Evolutionary conservation across 2,888 invertebrate species (phyloP).

Genomic region (Oeneis ivallda): DNA sequence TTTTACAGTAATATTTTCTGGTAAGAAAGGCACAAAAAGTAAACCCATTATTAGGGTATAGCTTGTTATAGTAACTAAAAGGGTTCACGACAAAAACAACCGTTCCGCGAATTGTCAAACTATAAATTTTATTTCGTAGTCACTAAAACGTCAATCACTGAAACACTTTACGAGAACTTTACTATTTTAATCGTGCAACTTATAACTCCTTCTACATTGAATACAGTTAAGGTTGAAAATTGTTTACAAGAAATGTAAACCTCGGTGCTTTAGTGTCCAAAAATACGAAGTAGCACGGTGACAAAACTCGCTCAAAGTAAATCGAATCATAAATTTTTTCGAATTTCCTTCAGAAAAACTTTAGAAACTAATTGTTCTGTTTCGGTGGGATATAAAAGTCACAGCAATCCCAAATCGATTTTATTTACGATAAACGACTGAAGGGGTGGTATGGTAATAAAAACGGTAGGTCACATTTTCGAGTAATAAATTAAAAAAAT

Average conservation of each 20-base stretch:
- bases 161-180: conserved; percentile 48
- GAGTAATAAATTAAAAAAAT: conserved; percentile 42
- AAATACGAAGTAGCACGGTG: conserved; percentile 55
- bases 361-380: conserved; percentile 51
- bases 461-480: conserved; percentile 67
- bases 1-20: not conserved
- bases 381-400: conserved; percentile 49
- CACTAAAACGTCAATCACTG: conserved; percentile 68
- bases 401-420: conserved; percentile 55
- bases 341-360: conserved; percentile 50
- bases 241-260: not conserved
- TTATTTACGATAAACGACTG: conserved; percentile 53
- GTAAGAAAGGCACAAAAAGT: conserved; percentile 42
- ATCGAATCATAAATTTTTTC: conserved; percentile 59
- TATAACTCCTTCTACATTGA: conserved; percentile 34
- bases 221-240: conserved; percentile 42
- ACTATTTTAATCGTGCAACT: conserved; percentile 33
- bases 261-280: conserved; percentile 10
- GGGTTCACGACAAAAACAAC: conserved; percentile 59
- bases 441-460: conserved; percentile 57
- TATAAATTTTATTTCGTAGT: conserved; percentile 66
- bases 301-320: conserved; percentile 58
- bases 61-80: conserved; percentile 51
- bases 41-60: conserved; percentile 49
- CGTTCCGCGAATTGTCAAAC: conserved; percentile 70